Evolutionary conservation across 2,888 invertebrate genomes (phyloP).

Genomic region (Patella caerulea): DNA sequence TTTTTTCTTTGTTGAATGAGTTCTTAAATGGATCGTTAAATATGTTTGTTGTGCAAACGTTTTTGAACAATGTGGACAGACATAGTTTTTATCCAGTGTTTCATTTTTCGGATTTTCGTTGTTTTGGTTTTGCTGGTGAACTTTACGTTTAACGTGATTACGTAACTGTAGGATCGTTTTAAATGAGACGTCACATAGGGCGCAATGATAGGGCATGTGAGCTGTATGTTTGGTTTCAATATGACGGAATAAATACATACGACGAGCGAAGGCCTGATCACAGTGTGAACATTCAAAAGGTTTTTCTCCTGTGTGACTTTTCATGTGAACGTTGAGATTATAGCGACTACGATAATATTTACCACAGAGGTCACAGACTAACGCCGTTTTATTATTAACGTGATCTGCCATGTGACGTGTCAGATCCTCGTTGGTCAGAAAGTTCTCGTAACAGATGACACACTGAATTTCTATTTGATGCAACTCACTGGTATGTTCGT

Average conservation of each 20-base stretch:
- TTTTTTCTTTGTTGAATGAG: neutral
- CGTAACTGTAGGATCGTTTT: neutral
- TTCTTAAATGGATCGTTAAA: neutral
- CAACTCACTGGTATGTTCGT: neutral
- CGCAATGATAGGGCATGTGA: neutral
- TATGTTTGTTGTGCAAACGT: neutral
- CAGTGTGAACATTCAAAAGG: neutral
- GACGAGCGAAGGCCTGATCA: neutral
- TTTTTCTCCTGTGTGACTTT: neutral
- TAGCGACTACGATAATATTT: neutral
- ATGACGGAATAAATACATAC: neutral
- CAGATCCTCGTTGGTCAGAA: neutral
- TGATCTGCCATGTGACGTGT: neutral
- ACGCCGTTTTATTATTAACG: neutral
- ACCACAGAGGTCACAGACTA: neutral
- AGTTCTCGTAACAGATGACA: neutral
- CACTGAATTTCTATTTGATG: neutral
- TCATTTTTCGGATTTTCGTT: neutral
- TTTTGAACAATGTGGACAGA: neutral
- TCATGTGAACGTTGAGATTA: neutral
- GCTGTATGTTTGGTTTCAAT: neutral
- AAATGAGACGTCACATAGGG: neutral
- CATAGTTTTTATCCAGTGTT: neutral
- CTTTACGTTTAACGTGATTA: neutral
- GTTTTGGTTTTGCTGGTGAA: neutral